Evolutionary conservation across 2,797 vertebrate species (phyloP), one percentile per base, ranked within the genome.

Genomic region (Enteromius unitaeniatus): DNA sequence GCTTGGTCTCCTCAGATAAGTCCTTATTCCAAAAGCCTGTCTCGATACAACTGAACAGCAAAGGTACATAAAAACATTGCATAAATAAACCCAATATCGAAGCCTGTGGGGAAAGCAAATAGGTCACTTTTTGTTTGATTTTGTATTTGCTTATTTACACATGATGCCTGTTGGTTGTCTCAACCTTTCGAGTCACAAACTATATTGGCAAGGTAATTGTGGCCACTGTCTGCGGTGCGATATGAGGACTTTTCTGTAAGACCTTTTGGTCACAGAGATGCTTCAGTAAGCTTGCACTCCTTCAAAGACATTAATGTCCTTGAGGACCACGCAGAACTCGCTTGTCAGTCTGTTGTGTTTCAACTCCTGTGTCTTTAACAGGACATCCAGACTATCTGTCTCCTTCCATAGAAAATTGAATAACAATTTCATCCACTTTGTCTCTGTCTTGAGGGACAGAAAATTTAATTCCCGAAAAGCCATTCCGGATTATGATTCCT

Each of bases 371-470:
- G 58, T 88, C 85, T 82, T 84, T 79, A 81, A 84, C 53, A 84
- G 65, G 82, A 84, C 76, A 68, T 77, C 34, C 53, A 87, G 79
- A 85, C 84, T 85, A 85, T 83, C 83, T 76, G 87, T 88, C 88
- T 88, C 86, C 77, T 79, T 86, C 81, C 65, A 49, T 84, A 84
- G 26, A 49, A 85, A 88, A 89, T 88, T 45, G 81, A 88, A 89
- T 90, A 89, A 90, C 34, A 67, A 88, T 88, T 91, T 87, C 64
- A 89, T 91, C 84, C 84, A 88, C 86, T 89, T 86, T 85, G 75
- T 87, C 75, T 78, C 83, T 89, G 86, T 85, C 86, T 85, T 87
- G 84, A 89, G 78, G 62, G 85, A 80, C 62, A 70, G 72, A 77
- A 86, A 89, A 89, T 88, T 77, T 55, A 86, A 91, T 88, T 90